Base-by-base conservation (phyloP, 2,797 vertebrate genomes). In the Meda fulgida region DNA sequence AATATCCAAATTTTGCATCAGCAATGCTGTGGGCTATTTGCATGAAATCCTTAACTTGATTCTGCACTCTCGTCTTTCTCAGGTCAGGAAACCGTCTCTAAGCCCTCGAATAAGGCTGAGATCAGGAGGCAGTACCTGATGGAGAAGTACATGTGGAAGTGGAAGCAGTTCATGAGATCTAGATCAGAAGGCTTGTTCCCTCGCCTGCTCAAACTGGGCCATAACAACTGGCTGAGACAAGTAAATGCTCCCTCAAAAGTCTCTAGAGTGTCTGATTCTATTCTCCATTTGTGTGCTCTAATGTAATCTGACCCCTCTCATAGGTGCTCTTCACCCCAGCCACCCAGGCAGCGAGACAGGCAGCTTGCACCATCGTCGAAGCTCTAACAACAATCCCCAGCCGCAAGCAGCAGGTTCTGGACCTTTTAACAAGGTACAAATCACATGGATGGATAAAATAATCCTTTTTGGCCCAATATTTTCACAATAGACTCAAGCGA, bases 211-310 rank as follows among this genome's bases (percentile, higher is more conserved):
- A 99, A 98, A 86, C 95, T 99, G 88, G 98, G 98, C 40, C 98
- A 99, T 90, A 99, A 99, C 93, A 99, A 99, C 90, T 99, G 98
- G 98, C 94, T 99, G 82, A 94, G 97, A 38, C 98, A 99, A 94
- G 98, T 99, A 93, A 84, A 21, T 23, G 40, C 40, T 53, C n/a
- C 53, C 18, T 75, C 5, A 19, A 2, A 26, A 5, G 3, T 11
- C 46, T 29, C 8, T 53, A 23, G 40, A 43, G 34, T 48, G 38
- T 65, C 13, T 31, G 36, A 60, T 53, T 36, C 16, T n/a, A 1
- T 55, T 58, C n/a, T 70, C 40, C 34, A 26, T 58, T 7, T 34
- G 67, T 76, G 7, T 31, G 2, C 3, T 19, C 38, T 83, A 34
- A 86, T 46, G 4, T 7, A 72, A 38, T 69, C 23, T 77, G 5